Conservation (phyloP, 2,888 invertebrate genomes). For the Caenorhabditis auriculariae region DNA sequence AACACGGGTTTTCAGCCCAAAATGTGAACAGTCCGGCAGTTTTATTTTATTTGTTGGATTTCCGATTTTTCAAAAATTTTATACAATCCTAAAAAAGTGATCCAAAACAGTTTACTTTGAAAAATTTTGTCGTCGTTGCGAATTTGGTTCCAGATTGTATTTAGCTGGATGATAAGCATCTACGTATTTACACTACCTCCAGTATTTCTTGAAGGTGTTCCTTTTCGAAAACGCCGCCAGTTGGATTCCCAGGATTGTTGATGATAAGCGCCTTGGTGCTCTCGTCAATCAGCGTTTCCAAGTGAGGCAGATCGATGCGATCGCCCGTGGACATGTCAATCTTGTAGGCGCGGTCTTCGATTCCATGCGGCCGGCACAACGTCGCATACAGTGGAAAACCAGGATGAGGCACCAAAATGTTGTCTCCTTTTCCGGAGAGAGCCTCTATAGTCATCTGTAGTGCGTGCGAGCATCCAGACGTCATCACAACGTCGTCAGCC, state of each 20-base stretch:
- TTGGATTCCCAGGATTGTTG: slow-evolving; percentile 97
- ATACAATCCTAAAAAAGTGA: too few relatives aligned
- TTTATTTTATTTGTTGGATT: too few relatives aligned
- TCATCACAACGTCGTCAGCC: slow-evolving; percentile 80
- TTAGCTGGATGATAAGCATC: too few relatives aligned
- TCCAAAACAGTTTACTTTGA: too few relatives aligned
- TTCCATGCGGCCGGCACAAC: slow-evolving; percentile 58
- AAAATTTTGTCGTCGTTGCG: too few relatives aligned
- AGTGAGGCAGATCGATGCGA: slow-evolving; percentile 78
- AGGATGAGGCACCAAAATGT: slow-evolving; percentile 82
- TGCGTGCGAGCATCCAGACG: slow-evolving; percentile 93
- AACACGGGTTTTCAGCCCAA: too few relatives aligned
- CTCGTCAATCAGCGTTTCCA: slow-evolving; percentile 85
- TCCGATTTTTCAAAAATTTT: too few relatives aligned
- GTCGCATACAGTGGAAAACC: slow-evolving; percentile 63
- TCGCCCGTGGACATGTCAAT: slow-evolving; percentile 67
- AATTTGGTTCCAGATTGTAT: too few relatives aligned
- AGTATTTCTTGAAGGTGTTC: slow-evolving; percentile 78
- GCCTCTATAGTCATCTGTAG: slow-evolving; percentile 88
- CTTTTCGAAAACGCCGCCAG: slow-evolving; percentile 88
- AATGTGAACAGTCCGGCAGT: too few relatives aligned
- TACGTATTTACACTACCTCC: too few relatives aligned
- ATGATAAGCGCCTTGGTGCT: slow-evolving; percentile 87
- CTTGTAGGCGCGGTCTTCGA: slow-evolving; percentile 55
- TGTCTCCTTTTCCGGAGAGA: slow-evolving; percentile 84